phyloP scores from a whole-genome alignment of 2,113 vertebrate genomes.

The Clinocottus analis region DNA sequence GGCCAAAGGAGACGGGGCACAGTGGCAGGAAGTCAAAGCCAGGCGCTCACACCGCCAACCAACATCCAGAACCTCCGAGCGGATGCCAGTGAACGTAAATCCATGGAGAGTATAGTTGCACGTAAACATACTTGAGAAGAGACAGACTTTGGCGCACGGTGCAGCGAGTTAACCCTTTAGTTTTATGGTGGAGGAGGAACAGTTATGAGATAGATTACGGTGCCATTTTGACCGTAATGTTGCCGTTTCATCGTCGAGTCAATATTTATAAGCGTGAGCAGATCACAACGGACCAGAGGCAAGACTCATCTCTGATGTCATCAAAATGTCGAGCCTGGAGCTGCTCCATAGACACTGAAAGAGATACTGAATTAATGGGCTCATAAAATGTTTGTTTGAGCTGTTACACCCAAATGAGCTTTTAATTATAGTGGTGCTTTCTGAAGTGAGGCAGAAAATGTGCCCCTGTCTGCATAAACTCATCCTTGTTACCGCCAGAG shows the following conservation, averaged over 20 bases:
- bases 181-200: conserved; percentile 15
- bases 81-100: conserved; percentile 1
- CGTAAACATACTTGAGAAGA: background rate
- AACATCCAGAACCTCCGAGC: background rate
- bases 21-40: background rate
- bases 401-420: conserved; percentile 77
- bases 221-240: conserved; percentile 13
- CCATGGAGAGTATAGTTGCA: conserved; percentile 1
- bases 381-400: conserved; percentile 79
- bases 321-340: conserved; percentile 50
- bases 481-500: conserved; percentile 60
- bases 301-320: conserved; percentile 56
- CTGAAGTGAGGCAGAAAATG: conserved; percentile 75
- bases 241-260: conserved; percentile 30
- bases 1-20: background rate
- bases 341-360: conserved; percentile 50
- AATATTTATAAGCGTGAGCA: conserved; percentile 55
- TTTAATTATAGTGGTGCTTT: conserved; percentile 75
- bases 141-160: conserved; percentile 14
- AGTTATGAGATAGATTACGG: conserved; percentile 20
- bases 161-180: conserved; percentile 29
- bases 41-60: background rate
- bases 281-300: conserved; percentile 42
- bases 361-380: conserved; percentile 63
- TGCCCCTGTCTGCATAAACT: conserved; percentile 72